phyloP scores from a whole-genome alignment of 2,888 invertebrate species.

The Ceriagrion tenellum region DNA sequence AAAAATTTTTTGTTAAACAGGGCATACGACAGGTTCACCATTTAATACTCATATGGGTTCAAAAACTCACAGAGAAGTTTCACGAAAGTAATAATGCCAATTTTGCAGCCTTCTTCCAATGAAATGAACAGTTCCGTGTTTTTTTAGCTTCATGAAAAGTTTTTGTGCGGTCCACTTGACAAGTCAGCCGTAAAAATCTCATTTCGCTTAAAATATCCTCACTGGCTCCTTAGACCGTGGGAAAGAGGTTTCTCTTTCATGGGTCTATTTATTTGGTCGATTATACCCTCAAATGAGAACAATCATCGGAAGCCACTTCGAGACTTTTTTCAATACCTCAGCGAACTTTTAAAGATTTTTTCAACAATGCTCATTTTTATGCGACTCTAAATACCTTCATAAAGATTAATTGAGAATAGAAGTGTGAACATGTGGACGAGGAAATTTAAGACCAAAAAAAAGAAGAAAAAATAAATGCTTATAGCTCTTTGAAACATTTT shows the following conservation, averaged over 20 bases:
- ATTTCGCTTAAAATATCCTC: background rate
- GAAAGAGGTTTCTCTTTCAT: background rate
- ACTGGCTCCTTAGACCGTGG: background rate
- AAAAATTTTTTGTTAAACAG: too few species aligned
- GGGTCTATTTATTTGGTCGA: background rate
- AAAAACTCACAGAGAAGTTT: too few species aligned
- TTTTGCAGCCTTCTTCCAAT: background rate
- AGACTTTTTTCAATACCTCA: background rate
- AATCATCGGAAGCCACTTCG: background rate
- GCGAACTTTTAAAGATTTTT: background rate
- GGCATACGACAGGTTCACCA: background rate
- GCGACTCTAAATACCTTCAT: background rate
- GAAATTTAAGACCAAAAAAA: background rate
- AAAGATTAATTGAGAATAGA: background rate
- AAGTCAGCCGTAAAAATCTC: background rate
- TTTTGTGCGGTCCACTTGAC: background rate
- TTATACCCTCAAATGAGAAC: background rate
- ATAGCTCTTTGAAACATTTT: background rate
- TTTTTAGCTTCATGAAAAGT: background rate
- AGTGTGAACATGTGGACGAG: background rate
- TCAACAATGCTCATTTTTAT: background rate
- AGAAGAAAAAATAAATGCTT: background rate
- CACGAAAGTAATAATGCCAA: background rate
- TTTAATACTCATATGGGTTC: background rate
- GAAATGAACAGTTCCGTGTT: background rate